These are phyloP conservation scores for Thymelicus acteon DNA, from an alignment of 2,888 invertebrate genomes.

Conservation along the genomic window DNA sequence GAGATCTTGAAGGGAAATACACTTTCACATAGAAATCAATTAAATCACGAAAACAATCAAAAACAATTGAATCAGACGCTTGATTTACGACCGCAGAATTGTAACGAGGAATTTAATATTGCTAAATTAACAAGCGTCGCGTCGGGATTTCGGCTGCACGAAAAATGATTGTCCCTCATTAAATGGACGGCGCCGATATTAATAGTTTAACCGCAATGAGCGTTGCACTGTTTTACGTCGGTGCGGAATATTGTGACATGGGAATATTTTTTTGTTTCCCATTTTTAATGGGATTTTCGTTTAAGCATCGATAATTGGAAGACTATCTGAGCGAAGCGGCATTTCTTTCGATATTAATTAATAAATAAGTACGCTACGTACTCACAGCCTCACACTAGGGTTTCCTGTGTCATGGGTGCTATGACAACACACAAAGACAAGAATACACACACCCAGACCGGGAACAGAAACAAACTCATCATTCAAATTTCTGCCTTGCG, in stretches of 20 bases:
- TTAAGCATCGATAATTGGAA: neutral
- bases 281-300: neutral
- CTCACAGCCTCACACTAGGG: no score
- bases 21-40: neutral
- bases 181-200: conserved; percentile 47
- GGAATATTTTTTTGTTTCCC: neutral
- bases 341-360: no score
- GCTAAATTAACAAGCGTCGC: conserved; percentile 39
- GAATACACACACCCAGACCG: no score
- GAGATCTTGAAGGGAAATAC: no score
- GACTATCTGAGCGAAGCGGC: neutral
- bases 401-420: no score
- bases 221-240: conserved; percentile 46
- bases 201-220: conserved; percentile 48
- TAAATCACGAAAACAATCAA: conserved; percentile 12
- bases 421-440: no score
- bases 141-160: conserved; percentile 27
- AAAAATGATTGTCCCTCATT: conserved; percentile 48
- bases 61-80: conserved; percentile 24
- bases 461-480: no score
- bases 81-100: conserved; percentile 39
- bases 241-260: neutral
- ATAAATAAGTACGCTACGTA: no score
- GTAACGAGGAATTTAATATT: conserved; percentile 40
- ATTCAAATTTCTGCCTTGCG: no score